These are phyloP conservation scores for Ameiurus melas DNA, from an alignment of 2,113 vertebrate genomes.

Conservation along the genomic window DNA sequence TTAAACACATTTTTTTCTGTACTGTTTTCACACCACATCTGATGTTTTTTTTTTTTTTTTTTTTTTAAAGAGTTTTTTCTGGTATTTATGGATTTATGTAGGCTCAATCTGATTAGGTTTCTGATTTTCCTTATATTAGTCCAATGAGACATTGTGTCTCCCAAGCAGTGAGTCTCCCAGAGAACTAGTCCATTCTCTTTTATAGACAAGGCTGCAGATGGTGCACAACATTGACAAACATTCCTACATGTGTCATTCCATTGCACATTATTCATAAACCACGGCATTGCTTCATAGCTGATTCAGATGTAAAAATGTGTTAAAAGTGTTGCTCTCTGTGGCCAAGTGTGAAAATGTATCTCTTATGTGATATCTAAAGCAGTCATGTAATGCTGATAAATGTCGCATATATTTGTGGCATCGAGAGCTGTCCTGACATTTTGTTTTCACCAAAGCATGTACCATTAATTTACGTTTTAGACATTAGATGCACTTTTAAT, in stretches of 20 bases:
- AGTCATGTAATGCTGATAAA: constrained; percentile 25
- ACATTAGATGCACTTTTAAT: background rate
- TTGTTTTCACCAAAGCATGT: constrained; percentile 18
- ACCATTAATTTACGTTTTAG: constrained; percentile 28
- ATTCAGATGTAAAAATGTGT: constrained; percentile 55
- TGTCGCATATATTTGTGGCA: constrained; percentile 23
- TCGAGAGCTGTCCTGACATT: constrained; percentile 23
- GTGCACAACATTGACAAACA: constrained; percentile 57
- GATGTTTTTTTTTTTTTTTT: background rate
- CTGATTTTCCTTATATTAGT: constrained; percentile 40
- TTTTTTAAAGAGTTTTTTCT: constrained; percentile 38
- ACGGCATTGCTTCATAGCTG: constrained; percentile 59
- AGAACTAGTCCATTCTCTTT: constrained; percentile 45
- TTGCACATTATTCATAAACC: constrained; percentile 65
- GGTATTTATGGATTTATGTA: constrained; percentile 47
- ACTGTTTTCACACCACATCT: background rate
- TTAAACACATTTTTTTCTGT: background rate
- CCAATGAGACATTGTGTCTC: constrained; percentile 38
- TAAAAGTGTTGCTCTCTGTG: constrained; percentile 30
- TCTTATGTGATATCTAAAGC: constrained; percentile 32
- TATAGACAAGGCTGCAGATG: constrained; percentile 62
- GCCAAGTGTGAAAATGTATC: constrained; percentile 37
- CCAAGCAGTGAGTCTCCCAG: constrained; percentile 28
- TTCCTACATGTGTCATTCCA: constrained; percentile 55
- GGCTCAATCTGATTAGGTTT: constrained; percentile 26